Conservation (phyloP, 2,113 vertebrate species). For the Salvelinus sp. region DNA sequence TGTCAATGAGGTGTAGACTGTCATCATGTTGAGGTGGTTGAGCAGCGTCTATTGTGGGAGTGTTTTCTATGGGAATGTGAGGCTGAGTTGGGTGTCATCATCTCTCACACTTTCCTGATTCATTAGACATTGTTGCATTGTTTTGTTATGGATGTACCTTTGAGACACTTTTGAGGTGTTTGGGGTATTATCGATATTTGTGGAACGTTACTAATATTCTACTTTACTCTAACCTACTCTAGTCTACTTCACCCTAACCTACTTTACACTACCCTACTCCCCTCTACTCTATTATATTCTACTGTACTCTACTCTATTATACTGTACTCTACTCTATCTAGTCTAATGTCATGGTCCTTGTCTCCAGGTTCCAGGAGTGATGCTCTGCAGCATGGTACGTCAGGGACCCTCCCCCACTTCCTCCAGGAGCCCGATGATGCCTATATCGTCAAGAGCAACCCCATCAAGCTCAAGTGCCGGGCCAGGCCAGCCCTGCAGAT, state of each 20-base stretch:
- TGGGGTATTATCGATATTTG: neutral
- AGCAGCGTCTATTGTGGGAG: neutral
- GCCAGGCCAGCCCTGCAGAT: constrained; percentile 94
- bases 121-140: neutral
- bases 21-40: neutral
- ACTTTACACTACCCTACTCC: no score
- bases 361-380: constrained; percentile 81
- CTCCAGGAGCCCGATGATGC: constrained; percentile 94
- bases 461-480: constrained; percentile 88
- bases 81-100: no score
- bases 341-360: neutral
- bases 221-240: no score
- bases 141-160: neutral
- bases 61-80: neutral
- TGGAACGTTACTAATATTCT: no score
- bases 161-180: neutral
- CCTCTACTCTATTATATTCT: no score
- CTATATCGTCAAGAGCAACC: constrained; percentile 96
- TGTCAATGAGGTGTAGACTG: neutral
- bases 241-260: no score
- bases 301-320: no score
- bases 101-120: neutral
- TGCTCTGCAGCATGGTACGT: constrained; percentile 81
- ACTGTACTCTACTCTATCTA: neutral
- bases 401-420: constrained; percentile 90